These are phyloP conservation scores for Drosophila fuyamai DNA, from an alignment of 1,140 invertebrate species.

Conservation along the genomic window DNA sequence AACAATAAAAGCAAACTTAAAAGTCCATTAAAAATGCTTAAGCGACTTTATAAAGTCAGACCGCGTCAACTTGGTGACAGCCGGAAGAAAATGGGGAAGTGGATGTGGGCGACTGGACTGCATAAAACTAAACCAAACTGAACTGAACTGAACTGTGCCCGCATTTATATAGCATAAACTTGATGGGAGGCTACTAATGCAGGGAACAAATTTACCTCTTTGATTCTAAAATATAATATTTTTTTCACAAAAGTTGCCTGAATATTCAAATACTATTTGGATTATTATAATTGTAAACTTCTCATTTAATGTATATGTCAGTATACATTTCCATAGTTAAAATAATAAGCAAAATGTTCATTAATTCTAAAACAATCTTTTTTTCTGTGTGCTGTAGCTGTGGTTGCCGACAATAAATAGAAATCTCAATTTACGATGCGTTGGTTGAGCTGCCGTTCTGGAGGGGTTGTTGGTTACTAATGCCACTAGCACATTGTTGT, in stretches of 20 bases:
- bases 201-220: too few species aligned
- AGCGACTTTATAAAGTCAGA: constrained; percentile 74
- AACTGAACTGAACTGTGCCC: constrained; percentile 32
- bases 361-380: background rate
- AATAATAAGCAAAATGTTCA: too few species aligned
- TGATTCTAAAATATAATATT: background rate
- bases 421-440: constrained; percentile 82
- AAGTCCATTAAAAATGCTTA: constrained; percentile 80
- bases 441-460: constrained; percentile 50
- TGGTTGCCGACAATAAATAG: constrained; percentile 75
- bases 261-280: too few species aligned
- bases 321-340: too few species aligned
- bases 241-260: background rate
- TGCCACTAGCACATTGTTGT: constrained; percentile 37
- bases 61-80: constrained; percentile 63
- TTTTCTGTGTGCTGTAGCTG: constrained; percentile 8
- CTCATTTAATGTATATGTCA: too few species aligned
- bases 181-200: constrained; percentile 15
- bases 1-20: constrained; percentile 79
- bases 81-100: background rate
- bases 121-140: constrained; percentile 20
- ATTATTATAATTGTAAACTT: too few species aligned
- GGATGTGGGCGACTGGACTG: constrained; percentile 34
- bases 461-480: constrained; percentile 31
- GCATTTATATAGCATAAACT: constrained; percentile 40